Base-by-base conservation (phyloP, 2,113 vertebrate species). In the Pyrgilauda ruficollis region DNA sequence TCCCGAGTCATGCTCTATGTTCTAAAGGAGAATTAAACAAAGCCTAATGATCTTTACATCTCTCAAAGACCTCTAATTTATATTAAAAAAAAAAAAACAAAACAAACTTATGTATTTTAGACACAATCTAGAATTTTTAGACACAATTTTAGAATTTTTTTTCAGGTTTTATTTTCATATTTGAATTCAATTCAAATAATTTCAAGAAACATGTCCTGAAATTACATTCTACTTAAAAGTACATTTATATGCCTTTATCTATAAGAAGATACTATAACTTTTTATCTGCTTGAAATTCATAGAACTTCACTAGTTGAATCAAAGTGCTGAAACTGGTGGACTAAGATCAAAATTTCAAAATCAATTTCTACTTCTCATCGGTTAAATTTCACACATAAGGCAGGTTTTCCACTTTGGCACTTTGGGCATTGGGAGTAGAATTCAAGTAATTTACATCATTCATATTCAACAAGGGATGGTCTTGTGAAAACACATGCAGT, bases 331-430 rank as follows among this genome's bases (percentile, higher is more conserved):
- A 89, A 91, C 14, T 50, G 15, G 13, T 30, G 11, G 43, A 81
- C 18, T 44, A 72, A 35, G 44, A 79, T 39, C 56, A 72, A 70
- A 77, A 78, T 84, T 84, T 46, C 37, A 63, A 75, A 87, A 87
- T 59, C 11, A 31, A 27, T 89, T 91, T 91, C 61, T 90, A 49
- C 37, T 70, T 90, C 35, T 96, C 9, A 0, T 72, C 30, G 74
- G 50, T 94, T 82, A 82, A 55, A 82, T 87, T 90, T 91, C 78
- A 91, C 69, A 67, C 61, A 58, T 35, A 61, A 95, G 87, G 56
- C 61, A 82, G 35, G 69, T 82, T 93, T 89, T 90, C 61, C 33
- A 72, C 61, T 82, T 52, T 35, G 78, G 61, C 33, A 72, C 61
- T 82, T 52, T 35, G 78, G 61, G 28, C 43, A 78, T 0, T 43